A percentile compares a stretch with the other conserved stretches of the same genome.
These are phyloP conservation scores for Mionectes olivaceus DNA, from an alignment of 2,797 vertebrate species.

Conservation along the genomic window DNA sequence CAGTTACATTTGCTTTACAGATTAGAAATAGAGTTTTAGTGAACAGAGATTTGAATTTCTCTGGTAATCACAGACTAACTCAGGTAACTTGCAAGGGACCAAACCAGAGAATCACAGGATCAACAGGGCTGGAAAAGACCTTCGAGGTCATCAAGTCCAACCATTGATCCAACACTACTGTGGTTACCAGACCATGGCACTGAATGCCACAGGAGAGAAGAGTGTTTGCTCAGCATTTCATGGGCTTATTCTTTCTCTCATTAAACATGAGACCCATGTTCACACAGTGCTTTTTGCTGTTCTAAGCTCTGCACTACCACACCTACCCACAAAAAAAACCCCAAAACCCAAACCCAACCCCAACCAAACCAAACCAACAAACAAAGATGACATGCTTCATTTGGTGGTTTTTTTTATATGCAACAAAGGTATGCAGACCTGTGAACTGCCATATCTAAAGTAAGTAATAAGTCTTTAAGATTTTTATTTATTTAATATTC, in stretches of 20 bases:
- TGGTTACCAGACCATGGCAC: too few species aligned
- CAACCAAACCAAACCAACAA: background rate
- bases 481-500: background rate
- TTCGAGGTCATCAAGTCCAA: too few species aligned
- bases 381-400: background rate
- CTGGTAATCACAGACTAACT: background rate
- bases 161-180: too few species aligned
- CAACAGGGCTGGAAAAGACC: too few species aligned
- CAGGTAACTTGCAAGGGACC: background rate
- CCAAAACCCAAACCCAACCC: background rate
- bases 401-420: background rate
- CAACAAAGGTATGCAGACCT: background rate
- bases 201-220: background rate
- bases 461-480: background rate
- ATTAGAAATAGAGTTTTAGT: background rate
- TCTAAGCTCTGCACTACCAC: background rate
- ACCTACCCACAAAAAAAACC: fast-evolving
- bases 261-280: background rate
- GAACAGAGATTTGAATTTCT: background rate
- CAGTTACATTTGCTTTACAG: background rate
- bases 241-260: background rate
- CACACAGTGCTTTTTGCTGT: background rate
- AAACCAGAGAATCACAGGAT: background rate
- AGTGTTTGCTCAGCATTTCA: background rate
- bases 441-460: background rate